Evolutionary conservation across 2,888 invertebrate genomes (phyloP).

Genomic region (Monoplex corrugatus): DNA sequence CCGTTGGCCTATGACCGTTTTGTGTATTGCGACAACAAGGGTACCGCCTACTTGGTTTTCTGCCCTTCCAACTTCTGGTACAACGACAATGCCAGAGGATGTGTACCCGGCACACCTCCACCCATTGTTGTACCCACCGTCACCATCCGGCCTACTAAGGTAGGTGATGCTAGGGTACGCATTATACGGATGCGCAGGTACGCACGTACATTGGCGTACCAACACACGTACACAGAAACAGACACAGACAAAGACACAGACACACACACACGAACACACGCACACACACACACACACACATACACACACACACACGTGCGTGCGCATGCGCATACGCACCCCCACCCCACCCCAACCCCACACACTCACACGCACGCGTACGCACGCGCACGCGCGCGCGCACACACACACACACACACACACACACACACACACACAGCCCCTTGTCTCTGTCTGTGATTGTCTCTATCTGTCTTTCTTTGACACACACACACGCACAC

Average conservation of each 20-base stretch:
- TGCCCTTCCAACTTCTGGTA: conserved; percentile 50
- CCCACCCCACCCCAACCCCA: too few relatives aligned
- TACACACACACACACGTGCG: neutral
- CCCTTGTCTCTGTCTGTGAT: too few relatives aligned
- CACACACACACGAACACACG: neutral
- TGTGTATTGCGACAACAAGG: conserved; percentile 50
- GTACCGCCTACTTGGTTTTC: conserved; percentile 46
- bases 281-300: neutral
- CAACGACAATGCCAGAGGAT: conserved; percentile 48
- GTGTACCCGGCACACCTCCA: conserved; percentile 48
- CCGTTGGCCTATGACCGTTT: conserved; percentile 46
- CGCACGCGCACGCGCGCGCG: too few relatives aligned
- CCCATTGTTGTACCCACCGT: conserved; percentile 8
- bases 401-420: too few relatives aligned
- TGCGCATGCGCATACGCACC: too few relatives aligned
- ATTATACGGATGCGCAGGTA: neutral
- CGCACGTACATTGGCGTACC: neutral
- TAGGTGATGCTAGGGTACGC: neutral
- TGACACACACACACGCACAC: too few relatives aligned
- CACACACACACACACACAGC: too few relatives aligned
- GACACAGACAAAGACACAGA: neutral
- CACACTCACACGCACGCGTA: too few relatives aligned
- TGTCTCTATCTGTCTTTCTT: too few relatives aligned
- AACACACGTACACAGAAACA: neutral
- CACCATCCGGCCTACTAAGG: neutral